Percentiles rank a stretch among this genome's conserved stretches.
Conservation (phyloP, 2,797 vertebrate genomes). For the Staurois parvus region DNA sequence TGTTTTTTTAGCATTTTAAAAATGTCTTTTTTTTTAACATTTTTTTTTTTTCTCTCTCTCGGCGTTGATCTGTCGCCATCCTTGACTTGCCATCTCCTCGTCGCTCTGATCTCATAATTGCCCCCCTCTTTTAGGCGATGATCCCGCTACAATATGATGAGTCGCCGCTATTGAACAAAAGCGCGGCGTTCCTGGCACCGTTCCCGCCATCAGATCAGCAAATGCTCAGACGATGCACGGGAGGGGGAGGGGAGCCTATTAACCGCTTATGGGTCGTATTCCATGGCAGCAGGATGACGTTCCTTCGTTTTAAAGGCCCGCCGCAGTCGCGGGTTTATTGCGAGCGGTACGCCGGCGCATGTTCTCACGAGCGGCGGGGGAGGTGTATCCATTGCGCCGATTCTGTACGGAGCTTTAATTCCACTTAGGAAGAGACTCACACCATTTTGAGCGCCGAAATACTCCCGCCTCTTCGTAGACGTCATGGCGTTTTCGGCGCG, state of each 20-base stretch:
- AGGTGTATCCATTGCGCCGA: conserved; percentile 14
- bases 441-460: neutral
- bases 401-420: conserved; percentile 31
- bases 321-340: conserved; percentile 16
- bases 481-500: conserved; percentile 15
- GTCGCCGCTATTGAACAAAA: conserved; percentile 60
- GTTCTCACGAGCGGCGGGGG: neutral
- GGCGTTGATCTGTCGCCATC: neutral
- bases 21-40: neutral
- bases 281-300: too few relatives aligned
- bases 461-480: conserved; percentile 2
- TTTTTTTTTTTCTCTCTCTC: neutral
- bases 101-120: conserved; percentile 58
- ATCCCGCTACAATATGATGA: conserved; percentile 61
- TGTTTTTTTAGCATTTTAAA: too few relatives aligned
- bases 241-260: conserved; percentile 17
- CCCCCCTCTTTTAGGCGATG: conserved; percentile 46
- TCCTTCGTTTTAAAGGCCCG: neutral
- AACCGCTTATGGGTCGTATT: conserved; percentile 39
- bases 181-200: conserved; percentile 47
- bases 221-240: neutral
- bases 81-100: conserved; percentile 20
- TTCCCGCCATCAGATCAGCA: conserved; percentile 39
- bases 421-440: conserved; percentile 10
- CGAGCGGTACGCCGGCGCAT: neutral